phyloP scores from a whole-genome alignment of 2,797 vertebrate genomes.

The Sardinella longiceps region DNA sequence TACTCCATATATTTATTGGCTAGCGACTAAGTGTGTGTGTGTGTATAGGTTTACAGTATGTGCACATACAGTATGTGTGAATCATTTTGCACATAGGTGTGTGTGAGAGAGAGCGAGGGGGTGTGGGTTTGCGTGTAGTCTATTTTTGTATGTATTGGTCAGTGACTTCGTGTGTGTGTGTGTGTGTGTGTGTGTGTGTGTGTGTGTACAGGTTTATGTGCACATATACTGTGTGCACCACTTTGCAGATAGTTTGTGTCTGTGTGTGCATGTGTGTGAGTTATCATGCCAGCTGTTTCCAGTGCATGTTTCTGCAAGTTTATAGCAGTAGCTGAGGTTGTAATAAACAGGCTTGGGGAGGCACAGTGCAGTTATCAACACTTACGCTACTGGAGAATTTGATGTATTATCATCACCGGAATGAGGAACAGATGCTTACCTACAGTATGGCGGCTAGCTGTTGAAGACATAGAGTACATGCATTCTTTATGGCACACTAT shows the following conservation, averaged over 20 bases:
- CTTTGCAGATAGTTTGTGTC: too few relatives aligned
- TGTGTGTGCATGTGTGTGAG: neutral
- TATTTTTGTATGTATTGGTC: neutral
- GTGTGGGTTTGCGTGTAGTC: neutral
- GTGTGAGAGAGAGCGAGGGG: neutral
- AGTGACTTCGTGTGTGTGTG: too few relatives aligned
- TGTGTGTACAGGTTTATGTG: too few relatives aligned
- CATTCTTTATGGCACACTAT: neutral
- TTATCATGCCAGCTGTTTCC: slow-evolving; percentile 15
- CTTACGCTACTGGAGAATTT: neutral
- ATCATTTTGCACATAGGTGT: too few relatives aligned
- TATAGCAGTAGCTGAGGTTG: too few relatives aligned
- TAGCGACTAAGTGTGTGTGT: too few relatives aligned
- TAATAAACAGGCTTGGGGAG: neutral
- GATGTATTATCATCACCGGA: neutral
- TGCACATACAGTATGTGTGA: too few relatives aligned
- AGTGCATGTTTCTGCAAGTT: neutral
- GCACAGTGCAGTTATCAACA: neutral
- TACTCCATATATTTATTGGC: too few relatives aligned
- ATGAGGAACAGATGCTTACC: neutral
- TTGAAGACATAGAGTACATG: neutral
- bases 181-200: neutral
- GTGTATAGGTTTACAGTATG: too few relatives aligned
- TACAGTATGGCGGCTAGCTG: neutral
- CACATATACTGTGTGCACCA: too few relatives aligned